Percentiles rank a stretch among this genome's conserved stretches.
These are phyloP conservation scores for Morone saxatilis DNA, from an alignment of 2,113 vertebrate genomes.

Conservation along the genomic window DNA sequence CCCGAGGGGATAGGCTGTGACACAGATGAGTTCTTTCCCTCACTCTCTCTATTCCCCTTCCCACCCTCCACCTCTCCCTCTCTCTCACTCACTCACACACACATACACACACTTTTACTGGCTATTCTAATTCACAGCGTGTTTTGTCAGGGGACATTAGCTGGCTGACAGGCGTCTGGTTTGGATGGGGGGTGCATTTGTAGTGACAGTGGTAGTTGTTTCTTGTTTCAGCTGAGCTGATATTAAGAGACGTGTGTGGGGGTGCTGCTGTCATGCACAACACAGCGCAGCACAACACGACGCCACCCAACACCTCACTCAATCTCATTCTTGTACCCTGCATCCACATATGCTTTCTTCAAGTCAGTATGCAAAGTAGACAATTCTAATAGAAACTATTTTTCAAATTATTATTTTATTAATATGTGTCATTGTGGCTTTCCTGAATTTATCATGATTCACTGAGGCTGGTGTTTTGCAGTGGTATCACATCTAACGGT, in stretches of 20 bases:
- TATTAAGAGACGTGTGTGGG: slow-evolving; percentile 50
- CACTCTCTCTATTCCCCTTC: slow-evolving; percentile 50
- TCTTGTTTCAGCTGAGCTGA: slow-evolving; percentile 70
- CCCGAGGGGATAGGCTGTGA: slow-evolving; percentile 71
- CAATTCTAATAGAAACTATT: background rate
- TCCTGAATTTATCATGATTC: slow-evolving; percentile 18
- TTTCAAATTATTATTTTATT: slow-evolving; percentile 3
- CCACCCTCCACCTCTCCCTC: slow-evolving; percentile 10
- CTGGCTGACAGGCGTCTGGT: slow-evolving; percentile 80
- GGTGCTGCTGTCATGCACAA: slow-evolving; percentile 56
- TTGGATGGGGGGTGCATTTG: slow-evolving; percentile 57
- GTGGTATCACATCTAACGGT: background rate
- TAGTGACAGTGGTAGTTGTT: slow-evolving; percentile 77
- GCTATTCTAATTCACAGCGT: slow-evolving; percentile 83
- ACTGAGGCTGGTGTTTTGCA: slow-evolving; percentile 2
- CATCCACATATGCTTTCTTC: slow-evolving; percentile 24
- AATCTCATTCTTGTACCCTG: slow-evolving; percentile 25
- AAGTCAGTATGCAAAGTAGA: slow-evolving; percentile 28
- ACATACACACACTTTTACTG: slow-evolving; percentile 60
- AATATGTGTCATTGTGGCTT: slow-evolving; percentile 6
- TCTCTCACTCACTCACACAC: slow-evolving; percentile 34
- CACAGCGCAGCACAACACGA: background rate
- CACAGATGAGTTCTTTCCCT: slow-evolving; percentile 78
- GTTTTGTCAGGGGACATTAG: slow-evolving; percentile 88
- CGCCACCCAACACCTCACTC: slow-evolving; percentile 42